Evolutionary conservation across 2,113 vertebrate species (phyloP).

Genomic region (Dromaius novaehollandiae): DNA sequence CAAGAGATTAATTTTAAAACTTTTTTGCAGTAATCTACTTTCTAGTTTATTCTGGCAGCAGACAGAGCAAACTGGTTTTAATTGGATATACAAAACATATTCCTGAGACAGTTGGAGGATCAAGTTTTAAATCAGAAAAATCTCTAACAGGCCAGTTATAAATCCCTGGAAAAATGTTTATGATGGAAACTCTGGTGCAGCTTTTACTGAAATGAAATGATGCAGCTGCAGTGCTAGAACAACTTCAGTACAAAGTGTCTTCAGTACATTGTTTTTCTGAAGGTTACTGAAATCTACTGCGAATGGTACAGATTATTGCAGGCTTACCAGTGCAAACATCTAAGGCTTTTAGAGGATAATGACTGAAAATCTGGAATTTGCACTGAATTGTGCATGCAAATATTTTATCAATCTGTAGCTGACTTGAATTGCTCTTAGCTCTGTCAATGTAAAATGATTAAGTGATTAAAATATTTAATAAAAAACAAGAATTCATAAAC

Average conservation of each 20-base stretch:
- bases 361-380: not conserved
- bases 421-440: not conserved
- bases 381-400: not conserved
- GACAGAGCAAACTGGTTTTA: not conserved
- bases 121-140: not conserved
- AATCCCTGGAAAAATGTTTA: not conserved
- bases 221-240: not conserved
- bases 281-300: not conserved
- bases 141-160: not conserved
- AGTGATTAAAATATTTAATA: not conserved
- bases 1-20: not conserved
- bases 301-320: not conserved
- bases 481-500: not conserved
- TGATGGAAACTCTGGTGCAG: not conserved
- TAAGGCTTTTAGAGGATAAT: not conserved
- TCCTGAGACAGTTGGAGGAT: not conserved
- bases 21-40: not conserved
- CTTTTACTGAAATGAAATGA: not conserved
- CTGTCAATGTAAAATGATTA: not conserved
- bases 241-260: not conserved
- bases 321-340: not conserved
- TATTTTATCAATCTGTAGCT: not conserved
- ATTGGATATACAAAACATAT: not conserved
- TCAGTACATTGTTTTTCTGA: not conserved
- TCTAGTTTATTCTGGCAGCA: not conserved